A percentile compares a stretch with the other conserved stretches of the same genome.
phyloP scores from a whole-genome alignment of 2,113 vertebrate species.

The Protobothrops mucrosquamatus region DNA sequence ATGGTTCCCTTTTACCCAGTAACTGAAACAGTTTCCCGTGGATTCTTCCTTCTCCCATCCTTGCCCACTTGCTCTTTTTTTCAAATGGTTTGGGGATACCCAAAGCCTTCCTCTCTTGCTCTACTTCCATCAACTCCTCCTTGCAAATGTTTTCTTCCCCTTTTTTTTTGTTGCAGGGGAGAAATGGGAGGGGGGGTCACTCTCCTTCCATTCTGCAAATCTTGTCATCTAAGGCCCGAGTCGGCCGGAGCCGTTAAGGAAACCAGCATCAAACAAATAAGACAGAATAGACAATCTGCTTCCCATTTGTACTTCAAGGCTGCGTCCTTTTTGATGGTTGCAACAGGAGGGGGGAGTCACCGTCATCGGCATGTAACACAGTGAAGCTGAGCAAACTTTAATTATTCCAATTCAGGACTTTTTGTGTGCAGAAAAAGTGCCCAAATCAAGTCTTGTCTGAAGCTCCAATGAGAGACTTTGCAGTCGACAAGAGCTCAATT shows the following conservation, averaged over 20 bases:
- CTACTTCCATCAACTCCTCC: conserved; percentile 9
- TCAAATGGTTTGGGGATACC: conserved; percentile 17
- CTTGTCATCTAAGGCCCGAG: conserved; percentile 95
- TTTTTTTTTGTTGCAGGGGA: conserved; percentile 25
- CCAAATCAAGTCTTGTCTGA: not conserved
- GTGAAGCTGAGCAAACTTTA: conserved; percentile 77
- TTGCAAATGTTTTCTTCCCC: conserved; percentile 80
- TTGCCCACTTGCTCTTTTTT: conserved; percentile 27
- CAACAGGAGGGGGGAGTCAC: conserved; percentile 78
- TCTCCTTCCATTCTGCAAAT: conserved; percentile 96
- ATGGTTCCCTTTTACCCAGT: not conserved
- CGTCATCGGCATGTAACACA: conserved; percentile 76
- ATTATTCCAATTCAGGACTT: conserved; percentile 75
- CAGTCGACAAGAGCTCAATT: not conserved
- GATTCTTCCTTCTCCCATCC: conserved; percentile 21
- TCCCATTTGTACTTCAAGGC: conserved; percentile 94
- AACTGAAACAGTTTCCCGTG: not conserved
- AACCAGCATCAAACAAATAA: conserved; percentile 75
- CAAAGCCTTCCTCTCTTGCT: conserved; percentile 17
- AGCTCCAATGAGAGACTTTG: not conserved
- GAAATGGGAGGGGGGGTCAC: conserved; percentile 51
- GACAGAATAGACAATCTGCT: conserved; percentile 93
- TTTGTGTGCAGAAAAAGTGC: conserved; percentile 63
- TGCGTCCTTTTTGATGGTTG: conserved; percentile 87
- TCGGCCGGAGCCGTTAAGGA: conserved; percentile 83